Percentiles rank a stretch among this genome's conserved stretches.
Conservation (phyloP, 2,888 invertebrate species). For the Acanthosepion pharaonis region DNA sequence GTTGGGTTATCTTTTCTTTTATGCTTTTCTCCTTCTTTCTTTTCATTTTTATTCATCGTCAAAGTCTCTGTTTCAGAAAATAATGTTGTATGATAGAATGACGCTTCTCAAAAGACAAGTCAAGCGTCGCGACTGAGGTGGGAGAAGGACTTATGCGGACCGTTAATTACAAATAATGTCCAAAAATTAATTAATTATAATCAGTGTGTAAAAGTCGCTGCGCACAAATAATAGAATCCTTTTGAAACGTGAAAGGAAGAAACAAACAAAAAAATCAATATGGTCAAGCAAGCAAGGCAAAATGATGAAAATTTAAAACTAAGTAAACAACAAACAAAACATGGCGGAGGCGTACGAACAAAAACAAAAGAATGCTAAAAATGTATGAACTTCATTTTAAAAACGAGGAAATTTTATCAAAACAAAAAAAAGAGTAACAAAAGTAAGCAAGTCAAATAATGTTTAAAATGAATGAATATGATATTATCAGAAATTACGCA, state of each 20-base stretch:
- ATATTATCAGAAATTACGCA: background rate
- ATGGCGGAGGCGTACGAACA: background rate
- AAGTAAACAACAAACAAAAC: background rate
- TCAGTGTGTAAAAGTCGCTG: background rate
- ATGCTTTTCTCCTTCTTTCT: background rate
- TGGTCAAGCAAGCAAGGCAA: background rate
- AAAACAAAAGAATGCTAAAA: background rate
- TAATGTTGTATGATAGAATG: background rate
- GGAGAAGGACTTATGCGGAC: background rate
- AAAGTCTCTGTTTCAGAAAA: background rate
- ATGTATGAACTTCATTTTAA: background rate
- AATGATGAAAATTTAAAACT: background rate
- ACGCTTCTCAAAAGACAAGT: background rate
- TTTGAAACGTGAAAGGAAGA: background rate
- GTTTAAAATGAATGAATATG: background rate
- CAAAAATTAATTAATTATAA: constrained; percentile 22
- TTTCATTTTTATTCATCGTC: background rate
- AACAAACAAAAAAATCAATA: background rate
- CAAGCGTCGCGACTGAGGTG: background rate
- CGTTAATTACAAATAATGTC: constrained; percentile 33
- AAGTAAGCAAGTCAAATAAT: background rate
- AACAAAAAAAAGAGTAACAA: background rate
- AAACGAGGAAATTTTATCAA: background rate
- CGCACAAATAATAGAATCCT: background rate
- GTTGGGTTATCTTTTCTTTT: background rate